These are phyloP conservation scores for Sturnira hondurensis DNA, from an alignment of 2,113 vertebrate genomes.

Conservation along the genomic window DNA sequence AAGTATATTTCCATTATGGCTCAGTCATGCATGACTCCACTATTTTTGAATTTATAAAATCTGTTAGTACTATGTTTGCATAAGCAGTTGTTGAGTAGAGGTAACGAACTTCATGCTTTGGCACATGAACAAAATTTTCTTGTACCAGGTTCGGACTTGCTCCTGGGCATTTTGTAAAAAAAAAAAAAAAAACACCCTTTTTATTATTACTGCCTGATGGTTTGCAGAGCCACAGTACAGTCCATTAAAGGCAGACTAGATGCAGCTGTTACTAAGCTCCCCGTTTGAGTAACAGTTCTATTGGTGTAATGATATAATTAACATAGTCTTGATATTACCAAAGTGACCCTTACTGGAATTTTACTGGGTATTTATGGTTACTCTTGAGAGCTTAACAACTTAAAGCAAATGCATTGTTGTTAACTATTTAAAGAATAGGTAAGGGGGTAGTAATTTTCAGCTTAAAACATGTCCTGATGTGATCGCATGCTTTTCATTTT, in stretches of 20 bases:
- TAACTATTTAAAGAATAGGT: not conserved
- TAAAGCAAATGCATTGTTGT: not conserved
- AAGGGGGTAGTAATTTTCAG: not conserved
- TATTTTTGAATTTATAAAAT: not conserved
- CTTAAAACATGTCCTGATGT: slow-evolving; percentile 4
- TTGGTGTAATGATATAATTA: not conserved
- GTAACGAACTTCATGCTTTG: not conserved
- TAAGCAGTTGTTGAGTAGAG: not conserved
- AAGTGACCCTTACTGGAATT: not conserved
- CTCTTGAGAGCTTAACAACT: not conserved
- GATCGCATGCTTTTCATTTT: slow-evolving; percentile 59
- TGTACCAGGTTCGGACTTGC: not conserved
- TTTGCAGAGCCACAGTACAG: not conserved
- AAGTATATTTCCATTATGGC: not conserved
- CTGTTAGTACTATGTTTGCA: not conserved
- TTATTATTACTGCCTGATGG: not conserved
- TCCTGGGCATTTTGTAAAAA: not conserved
- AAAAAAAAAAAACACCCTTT: not conserved
- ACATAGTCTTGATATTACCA: not conserved
- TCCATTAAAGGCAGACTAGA: not conserved
- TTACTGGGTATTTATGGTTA: not conserved
- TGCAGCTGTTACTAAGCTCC: not conserved
- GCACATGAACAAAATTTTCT: not conserved
- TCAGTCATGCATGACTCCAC: not conserved
- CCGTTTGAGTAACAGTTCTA: not conserved